phyloP scores from a whole-genome alignment of 2,888 invertebrate species.

The Sepiola atlantica region DNA sequence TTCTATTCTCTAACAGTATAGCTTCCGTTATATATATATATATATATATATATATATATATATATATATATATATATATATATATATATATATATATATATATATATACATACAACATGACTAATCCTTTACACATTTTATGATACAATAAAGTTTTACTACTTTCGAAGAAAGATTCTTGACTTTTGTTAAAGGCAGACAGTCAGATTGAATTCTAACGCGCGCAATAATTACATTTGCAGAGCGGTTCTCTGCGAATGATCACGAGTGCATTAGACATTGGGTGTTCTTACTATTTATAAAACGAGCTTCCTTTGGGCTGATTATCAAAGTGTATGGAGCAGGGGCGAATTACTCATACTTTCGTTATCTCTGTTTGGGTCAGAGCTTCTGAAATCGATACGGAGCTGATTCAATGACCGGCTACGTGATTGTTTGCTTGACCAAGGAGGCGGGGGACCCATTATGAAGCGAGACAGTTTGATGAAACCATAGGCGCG shows the following conservation, averaged over 20 bases:
- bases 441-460: neutral
- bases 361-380: neutral
- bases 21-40: no score
- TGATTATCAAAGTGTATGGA: neutral
- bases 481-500: conserved; percentile 32
- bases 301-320: neutral
- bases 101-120: neutral
- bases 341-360: neutral
- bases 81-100: neutral
- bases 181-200: neutral
- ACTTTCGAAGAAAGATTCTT: neutral
- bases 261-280: neutral
- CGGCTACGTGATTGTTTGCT: neutral
- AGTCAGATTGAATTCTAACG: neutral
- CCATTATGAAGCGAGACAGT: neutral
- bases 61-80: no score
- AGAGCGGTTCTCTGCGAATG: neutral
- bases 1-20: no score
- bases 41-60: no score
- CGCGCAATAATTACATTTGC: neutral
- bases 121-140: neutral
- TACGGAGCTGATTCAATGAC: neutral
- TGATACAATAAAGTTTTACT: neutral
- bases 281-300: neutral
- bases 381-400: conserved; percentile 9